Conservation (phyloP, 1,140 invertebrate genomes). For the Drosophila mayri region DNA sequence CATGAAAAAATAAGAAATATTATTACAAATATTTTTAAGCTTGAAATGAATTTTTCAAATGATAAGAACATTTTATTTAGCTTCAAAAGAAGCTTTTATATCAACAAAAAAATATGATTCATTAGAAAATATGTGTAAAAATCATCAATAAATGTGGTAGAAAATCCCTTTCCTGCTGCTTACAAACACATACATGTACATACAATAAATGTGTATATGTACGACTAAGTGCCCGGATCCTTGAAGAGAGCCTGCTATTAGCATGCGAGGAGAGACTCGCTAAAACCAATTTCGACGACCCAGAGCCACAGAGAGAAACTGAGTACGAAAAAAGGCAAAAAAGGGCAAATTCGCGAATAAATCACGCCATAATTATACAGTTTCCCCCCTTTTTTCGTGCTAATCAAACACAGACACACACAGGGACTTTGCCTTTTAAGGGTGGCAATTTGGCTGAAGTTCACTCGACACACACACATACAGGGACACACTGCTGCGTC, state of each 20-base stretch:
- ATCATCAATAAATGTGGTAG: background rate
- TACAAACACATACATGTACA: background rate
- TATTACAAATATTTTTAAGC: background rate
- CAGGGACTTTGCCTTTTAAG: constrained; percentile 63
- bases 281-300: constrained; percentile 20
- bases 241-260: constrained; percentile 52
- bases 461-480: constrained; percentile 52
- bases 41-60: background rate
- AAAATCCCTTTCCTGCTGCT: too few relatives aligned
- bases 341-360: constrained; percentile 42
- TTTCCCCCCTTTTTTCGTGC: constrained; percentile 46
- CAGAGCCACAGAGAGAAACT: constrained; percentile 1
- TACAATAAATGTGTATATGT: too few relatives aligned
- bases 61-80: background rate
- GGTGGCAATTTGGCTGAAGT: constrained; percentile 79
- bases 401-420: constrained; percentile 66
- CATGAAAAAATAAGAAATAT: background rate
- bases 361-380: constrained; percentile 72
- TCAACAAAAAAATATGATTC: background rate
- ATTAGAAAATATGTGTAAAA: background rate
- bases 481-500: constrained; percentile 20
- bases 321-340: constrained; percentile 14
- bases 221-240: constrained; percentile 44
- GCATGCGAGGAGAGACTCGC: constrained; percentile 16
- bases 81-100: background rate